These are phyloP conservation scores for Coracias cyanogaster DNA, from an alignment of 2,797 vertebrate species.

Conservation along the genomic window DNA sequence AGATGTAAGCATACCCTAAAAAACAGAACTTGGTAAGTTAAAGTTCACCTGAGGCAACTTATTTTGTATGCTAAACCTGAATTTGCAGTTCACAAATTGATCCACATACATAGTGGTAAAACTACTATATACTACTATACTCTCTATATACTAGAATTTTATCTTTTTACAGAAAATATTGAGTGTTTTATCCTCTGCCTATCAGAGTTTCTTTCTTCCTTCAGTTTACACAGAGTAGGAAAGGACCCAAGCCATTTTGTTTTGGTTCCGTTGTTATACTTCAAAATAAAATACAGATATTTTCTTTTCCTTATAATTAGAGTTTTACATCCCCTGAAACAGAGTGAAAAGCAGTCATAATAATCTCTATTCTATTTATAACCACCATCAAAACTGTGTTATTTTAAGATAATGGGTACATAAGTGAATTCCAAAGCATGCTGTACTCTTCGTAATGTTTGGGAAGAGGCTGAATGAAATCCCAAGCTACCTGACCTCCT, in stretches of 20 bases:
- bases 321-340: neutral
- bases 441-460: neutral
- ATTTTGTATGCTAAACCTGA: neutral
- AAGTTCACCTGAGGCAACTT: neutral
- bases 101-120: neutral
- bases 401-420: neutral
- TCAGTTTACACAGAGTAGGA: neutral
- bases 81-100: neutral
- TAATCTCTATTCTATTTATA: neutral
- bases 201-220: neutral
- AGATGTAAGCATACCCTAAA: neutral
- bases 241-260: neutral
- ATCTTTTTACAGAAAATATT: neutral
- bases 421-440: neutral
- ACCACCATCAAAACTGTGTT: neutral
- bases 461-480: neutral
- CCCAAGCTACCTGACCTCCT: neutral
- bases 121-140: too few relatives aligned
- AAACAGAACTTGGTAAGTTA: neutral
- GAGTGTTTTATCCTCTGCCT: neutral
- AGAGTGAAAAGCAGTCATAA: neutral
- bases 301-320: neutral
- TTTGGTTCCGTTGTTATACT: neutral
- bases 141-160: neutral
- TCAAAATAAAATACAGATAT: neutral